These are phyloP conservation scores for Harpagoxenus sublaevis DNA, from an alignment of 2,888 invertebrate species.

Conservation along the genomic window DNA sequence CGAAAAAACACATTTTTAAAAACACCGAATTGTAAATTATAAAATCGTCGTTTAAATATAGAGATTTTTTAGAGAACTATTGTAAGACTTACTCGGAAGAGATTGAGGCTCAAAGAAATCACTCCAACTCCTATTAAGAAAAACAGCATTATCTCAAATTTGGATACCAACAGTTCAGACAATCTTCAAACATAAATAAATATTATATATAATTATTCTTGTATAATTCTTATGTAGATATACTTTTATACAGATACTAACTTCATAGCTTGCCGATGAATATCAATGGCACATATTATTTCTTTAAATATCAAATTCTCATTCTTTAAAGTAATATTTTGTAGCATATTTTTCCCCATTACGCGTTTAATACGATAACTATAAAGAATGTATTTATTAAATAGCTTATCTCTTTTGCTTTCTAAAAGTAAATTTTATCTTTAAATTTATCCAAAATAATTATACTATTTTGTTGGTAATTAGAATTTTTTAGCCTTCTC, in stretches of 20 bases:
- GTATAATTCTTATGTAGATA: too few relatives aligned
- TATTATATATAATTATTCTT: not conserved
- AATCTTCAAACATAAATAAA: not conserved
- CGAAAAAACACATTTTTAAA: too few relatives aligned
- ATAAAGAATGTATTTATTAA: not conserved
- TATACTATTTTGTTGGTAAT: not conserved
- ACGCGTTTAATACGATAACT: conserved; percentile 1
- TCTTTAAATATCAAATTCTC: not conserved
- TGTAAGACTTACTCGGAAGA: conserved; percentile 9
- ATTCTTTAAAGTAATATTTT: not conserved
- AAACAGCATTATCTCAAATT: not conserved
- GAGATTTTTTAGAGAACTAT: too few relatives aligned
- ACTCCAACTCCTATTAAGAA: not conserved
- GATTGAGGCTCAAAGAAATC: not conserved
- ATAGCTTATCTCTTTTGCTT: not conserved
- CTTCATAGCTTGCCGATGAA: conserved; percentile 22
- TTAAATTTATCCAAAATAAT: not conserved
- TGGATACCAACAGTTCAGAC: not conserved
- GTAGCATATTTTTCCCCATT: not conserved
- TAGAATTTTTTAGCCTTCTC: not conserved
- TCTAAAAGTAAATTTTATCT: not conserved
- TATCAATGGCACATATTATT: conserved; percentile 2
- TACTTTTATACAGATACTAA: not conserved
- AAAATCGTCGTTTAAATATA: too few relatives aligned
- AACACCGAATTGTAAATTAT: too few relatives aligned